Conservation (phyloP, 2,113 vertebrate species). For the Psammodynastes pulverulentus region DNA sequence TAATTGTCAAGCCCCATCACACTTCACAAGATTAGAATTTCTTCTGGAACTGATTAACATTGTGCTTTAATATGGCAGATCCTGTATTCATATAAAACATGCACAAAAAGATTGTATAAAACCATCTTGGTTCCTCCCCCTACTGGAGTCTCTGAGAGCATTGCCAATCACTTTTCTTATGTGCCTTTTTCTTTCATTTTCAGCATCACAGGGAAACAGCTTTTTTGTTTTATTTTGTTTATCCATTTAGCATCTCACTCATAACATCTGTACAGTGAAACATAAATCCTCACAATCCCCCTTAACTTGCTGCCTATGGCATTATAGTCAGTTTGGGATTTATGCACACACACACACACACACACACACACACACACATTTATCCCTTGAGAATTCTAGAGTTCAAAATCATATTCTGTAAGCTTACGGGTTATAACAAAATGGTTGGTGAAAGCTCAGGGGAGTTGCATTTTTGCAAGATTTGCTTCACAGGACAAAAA, state of each 20-base stretch:
- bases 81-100: background rate
- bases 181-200: background rate
- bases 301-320: background rate
- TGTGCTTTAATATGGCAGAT: background rate
- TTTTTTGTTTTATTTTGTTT: background rate
- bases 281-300: conserved; percentile 23
- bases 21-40: background rate
- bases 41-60: background rate
- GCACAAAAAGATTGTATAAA: background rate
- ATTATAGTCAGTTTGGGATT: conserved; percentile 5
- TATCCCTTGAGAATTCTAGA: background rate
- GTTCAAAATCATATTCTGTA: conserved; percentile 2
- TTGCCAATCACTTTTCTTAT: background rate
- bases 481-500: background rate
- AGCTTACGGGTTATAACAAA: background rate
- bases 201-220: background rate
- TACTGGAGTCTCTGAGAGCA: background rate
- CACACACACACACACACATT: background rate
- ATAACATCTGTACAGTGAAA: conserved; percentile 20
- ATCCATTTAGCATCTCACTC: conserved; percentile 1
- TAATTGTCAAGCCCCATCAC: background rate
- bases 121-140: background rate
- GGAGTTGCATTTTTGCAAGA: background rate
- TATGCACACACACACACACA: background rate
- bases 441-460: background rate